Base-by-base conservation (phyloP, 2,888 invertebrate genomes). In the Drepanosiphum platanoidis region DNA sequence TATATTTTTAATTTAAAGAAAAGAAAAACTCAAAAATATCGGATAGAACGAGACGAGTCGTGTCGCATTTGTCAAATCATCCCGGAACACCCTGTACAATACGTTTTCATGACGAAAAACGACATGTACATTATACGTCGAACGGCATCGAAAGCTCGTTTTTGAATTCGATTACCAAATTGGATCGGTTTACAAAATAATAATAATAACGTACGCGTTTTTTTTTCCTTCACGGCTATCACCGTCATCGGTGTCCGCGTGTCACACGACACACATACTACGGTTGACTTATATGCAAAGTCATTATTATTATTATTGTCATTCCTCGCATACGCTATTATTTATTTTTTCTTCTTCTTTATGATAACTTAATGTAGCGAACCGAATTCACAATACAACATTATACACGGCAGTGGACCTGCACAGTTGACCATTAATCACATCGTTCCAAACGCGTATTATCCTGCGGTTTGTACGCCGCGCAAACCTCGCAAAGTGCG, bases 331-430 rank as follows among this genome's bases (percentile, higher is more conserved):
- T 61, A 7, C 34, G n/a, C 7, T 3, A 27, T 77, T 77, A 8
- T n/a, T n/a, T n/a, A n/a, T n/a, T n/a, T n/a, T n/a, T n/a, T n/a
- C n/a, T 61, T 61, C 27, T 61, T 77, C 75, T 77, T 77, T 77
- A 77, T 77, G 75, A 36, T 77, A 77, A 77, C 61, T 36, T 77
- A 77, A 77, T 77, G 75, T 77, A 77, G 75, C 61, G 75, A 77
- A 58, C 75, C 27, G 27, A 61, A 77, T 77, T 58, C 61, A 61
- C 61, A 61, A 77, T 52, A 74, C 22, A 74, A 52, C 34, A 74
- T 75, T n/a, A 34, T 32, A 77, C 22, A 61, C 61, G n/a, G 27
- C 36, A 61, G 27, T 36, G 34, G 75, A 61, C 75, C 75, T 36
- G 7, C 13, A 58, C 13, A 58, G 15, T 36, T 77, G 61, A 77